Evolutionary conservation across 1,140 invertebrate species (phyloP).

Genomic region (Orussus abietinus): DNA sequence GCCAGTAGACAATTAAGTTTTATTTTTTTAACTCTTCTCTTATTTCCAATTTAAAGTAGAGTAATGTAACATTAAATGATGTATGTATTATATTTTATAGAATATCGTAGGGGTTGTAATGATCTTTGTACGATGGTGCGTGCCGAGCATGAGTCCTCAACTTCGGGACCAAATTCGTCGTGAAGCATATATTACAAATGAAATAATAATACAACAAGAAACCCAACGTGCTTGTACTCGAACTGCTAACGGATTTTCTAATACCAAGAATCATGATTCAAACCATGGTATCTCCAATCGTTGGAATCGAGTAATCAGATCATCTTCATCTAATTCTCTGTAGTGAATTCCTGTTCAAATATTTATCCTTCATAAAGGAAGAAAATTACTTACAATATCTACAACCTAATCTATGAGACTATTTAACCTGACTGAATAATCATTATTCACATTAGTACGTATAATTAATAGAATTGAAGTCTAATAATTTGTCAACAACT

Average conservation of each 20-base stretch:
- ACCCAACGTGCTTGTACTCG: conserved; percentile 55
- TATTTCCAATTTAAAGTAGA: not conserved
- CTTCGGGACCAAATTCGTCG: conserved; percentile 76
- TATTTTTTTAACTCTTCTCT: conserved; percentile 22
- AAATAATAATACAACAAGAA: conserved; percentile 83
- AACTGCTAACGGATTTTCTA: conserved; percentile 6
- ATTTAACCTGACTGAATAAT: no score
- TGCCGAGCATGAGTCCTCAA: conserved; percentile 78
- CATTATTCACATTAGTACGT: no score
- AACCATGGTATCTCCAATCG: conserved; percentile 17
- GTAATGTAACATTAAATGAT: conserved; percentile 2
- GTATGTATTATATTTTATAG: conserved; percentile 52
- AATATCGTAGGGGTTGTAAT: conserved; percentile 81
- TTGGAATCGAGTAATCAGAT: conserved; percentile 52
- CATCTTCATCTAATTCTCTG: conserved; percentile 53
- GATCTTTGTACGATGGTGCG: conserved; percentile 79
- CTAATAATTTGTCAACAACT: no score
- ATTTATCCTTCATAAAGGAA: no score
- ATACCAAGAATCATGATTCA: conserved; percentile 15
- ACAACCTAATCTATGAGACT: no score
- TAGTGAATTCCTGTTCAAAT: no score
- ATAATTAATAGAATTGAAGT: no score
- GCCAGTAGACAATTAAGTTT: no score
- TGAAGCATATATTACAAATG: conserved; percentile 84
- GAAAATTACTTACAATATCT: no score